Conservation (phyloP, 2,113 vertebrate genomes). For the Callionymus lyra region DNA sequence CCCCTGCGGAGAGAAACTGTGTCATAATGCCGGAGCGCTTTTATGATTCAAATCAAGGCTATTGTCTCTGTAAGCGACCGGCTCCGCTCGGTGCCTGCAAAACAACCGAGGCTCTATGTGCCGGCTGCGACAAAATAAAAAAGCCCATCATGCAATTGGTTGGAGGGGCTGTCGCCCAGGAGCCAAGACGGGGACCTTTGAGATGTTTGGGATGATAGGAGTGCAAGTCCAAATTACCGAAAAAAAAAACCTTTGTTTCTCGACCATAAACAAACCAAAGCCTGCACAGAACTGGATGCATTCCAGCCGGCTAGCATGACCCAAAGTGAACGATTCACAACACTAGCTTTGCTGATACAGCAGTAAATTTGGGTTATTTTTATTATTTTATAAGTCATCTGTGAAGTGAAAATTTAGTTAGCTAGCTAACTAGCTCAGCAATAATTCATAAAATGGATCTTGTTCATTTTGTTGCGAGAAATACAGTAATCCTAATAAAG, state of each 20-base stretch:
- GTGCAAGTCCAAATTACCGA: too few relatives aligned
- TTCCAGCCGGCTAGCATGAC: conserved; percentile 8
- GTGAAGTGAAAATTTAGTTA: too few relatives aligned
- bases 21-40: conserved; percentile 70
- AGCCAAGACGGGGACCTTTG: too few relatives aligned
- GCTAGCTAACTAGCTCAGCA: too few relatives aligned
- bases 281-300: conserved; percentile 11
- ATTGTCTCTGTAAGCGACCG: conserved; percentile 67
- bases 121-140: conserved; percentile 44
- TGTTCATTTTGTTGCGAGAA: too few relatives aligned
- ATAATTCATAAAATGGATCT: too few relatives aligned
- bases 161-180: conserved; percentile 13
- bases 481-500: too few relatives aligned
- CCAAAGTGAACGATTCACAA: not conserved
- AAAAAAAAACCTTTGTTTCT: too few relatives aligned
- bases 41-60: conserved; percentile 73
- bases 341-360: too few relatives aligned
- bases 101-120: conserved; percentile 64
- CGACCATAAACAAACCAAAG: conserved; percentile 8
- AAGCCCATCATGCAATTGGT: conserved; percentile 33
- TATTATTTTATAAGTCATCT: too few relatives aligned
- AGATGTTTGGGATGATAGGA: conserved; percentile 27
- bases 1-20: conserved; percentile 73
- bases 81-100: conserved; percentile 58
- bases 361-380: too few relatives aligned